Evolutionary conservation across 2,113 vertebrate genomes (phyloP).

Genomic region (Microcebus griseorufus): DNA sequence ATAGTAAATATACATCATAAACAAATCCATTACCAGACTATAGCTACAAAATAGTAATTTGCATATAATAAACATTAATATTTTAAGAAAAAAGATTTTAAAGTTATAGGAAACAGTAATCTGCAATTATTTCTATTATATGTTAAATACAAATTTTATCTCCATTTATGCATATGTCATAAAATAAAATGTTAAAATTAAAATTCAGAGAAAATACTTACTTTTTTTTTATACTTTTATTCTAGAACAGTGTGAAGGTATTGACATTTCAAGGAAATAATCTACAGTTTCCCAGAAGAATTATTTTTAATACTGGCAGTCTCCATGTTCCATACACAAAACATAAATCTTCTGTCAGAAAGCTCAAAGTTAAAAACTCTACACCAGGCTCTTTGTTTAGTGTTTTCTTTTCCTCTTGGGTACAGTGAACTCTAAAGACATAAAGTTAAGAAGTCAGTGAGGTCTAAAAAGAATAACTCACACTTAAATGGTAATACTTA

Average conservation of each 20-base stretch:
- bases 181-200: slow-evolving; percentile 34
- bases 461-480: not conserved
- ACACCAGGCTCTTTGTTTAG: slow-evolving; percentile 63
- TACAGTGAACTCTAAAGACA: slow-evolving; percentile 78
- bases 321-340: slow-evolving; percentile 31
- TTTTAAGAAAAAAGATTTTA: slow-evolving; percentile 48
- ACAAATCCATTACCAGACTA: not conserved
- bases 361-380: slow-evolving; percentile 36
- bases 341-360: slow-evolving; percentile 3
- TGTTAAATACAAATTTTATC: slow-evolving; percentile 32
- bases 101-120: not conserved
- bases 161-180: slow-evolving; percentile 10
- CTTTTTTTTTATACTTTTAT: not conserved
- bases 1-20: slow-evolving; percentile 12
- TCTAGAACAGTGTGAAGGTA: not conserved
- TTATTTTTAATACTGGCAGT: slow-evolving; percentile 41
- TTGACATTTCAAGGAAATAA: slow-evolving; percentile 52
- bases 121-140: slow-evolving; percentile 33
- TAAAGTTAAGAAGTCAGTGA: slow-evolving; percentile 60
- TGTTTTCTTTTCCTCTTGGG: slow-evolving; percentile 79
- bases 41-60: slow-evolving; percentile 39
- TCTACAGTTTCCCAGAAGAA: slow-evolving; percentile 11
- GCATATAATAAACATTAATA: slow-evolving; percentile 33
- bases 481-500: not conserved
- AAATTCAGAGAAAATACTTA: not conserved